Evolutionary conservation across 2,113 vertebrate genomes (phyloP).

Genomic region (Pagrus major): DNA sequence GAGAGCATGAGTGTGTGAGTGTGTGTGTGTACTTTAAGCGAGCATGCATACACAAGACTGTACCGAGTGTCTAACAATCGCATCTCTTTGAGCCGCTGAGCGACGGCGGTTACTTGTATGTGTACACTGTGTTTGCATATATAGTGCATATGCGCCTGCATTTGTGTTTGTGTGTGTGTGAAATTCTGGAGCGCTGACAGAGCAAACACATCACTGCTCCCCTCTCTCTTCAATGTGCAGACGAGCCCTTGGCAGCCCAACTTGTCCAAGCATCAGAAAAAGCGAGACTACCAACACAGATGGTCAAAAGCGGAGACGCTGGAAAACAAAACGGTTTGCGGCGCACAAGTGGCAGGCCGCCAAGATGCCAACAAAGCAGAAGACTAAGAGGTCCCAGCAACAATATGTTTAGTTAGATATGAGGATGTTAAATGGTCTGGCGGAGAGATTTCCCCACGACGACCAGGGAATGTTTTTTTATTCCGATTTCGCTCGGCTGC

Average conservation of each 20-base stretch:
- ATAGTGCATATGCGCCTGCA: background rate
- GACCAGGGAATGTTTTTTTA: conserved; percentile 3
- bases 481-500: background rate
- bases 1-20: background rate
- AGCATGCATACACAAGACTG: conserved; percentile 30
- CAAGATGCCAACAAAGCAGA: conserved; percentile 67
- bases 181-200: conserved; percentile 63
- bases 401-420: conserved; percentile 73
- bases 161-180: conserved; percentile 13
- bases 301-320: conserved; percentile 69
- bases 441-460: background rate
- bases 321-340: conserved; percentile 67
- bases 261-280: conserved; percentile 58
- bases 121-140: conserved; percentile 19
- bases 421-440: conserved; percentile 52
- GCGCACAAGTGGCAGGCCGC: conserved; percentile 49
- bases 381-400: conserved; percentile 57
- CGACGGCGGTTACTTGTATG: background rate
- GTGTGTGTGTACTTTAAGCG: background rate
- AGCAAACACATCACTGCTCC: conserved; percentile 52
- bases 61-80: conserved; percentile 38
- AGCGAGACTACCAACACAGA: conserved; percentile 66
- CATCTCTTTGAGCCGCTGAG: conserved; percentile 38
- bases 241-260: conserved; percentile 62
- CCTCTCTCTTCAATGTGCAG: conserved; percentile 52